phyloP scores from a whole-genome alignment of 2,888 invertebrate species.

The Anodontia alba region DNA sequence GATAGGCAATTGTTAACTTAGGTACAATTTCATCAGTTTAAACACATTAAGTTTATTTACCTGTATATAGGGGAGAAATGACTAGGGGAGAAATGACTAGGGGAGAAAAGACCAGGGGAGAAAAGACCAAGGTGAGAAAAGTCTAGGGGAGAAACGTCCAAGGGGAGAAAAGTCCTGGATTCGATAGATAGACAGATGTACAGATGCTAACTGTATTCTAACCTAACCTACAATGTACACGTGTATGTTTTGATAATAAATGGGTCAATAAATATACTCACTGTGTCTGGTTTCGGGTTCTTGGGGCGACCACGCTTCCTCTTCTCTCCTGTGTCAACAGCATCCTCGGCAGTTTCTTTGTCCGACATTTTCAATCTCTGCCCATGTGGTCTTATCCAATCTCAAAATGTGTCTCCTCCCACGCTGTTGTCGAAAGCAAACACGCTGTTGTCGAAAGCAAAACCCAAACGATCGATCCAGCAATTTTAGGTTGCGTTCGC shows the following conservation, averaged over 20 bases:
- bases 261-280: constrained; percentile 33
- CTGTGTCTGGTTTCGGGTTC: constrained; percentile 69
- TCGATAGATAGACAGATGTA: too few relatives aligned
- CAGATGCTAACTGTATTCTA: too few relatives aligned
- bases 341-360: not conserved
- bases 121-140: too few relatives aligned
- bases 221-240: too few relatives aligned
- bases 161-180: too few relatives aligned
- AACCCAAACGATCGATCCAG: not conserved
- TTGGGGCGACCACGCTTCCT: constrained; percentile 68
- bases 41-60: too few relatives aligned
- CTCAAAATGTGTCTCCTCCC: not conserved
- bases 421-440: not conserved
- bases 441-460: not conserved
- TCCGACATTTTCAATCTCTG: not conserved
- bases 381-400: not conserved
- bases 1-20: too few relatives aligned
- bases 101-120: too few relatives aligned
- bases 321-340: constrained; percentile 37
- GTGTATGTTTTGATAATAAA: not conserved
- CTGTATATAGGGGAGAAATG: too few relatives aligned
- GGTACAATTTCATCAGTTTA: too few relatives aligned
- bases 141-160: too few relatives aligned
- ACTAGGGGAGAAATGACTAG: too few relatives aligned
- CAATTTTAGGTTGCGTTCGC: not conserved